These are phyloP conservation scores for Elmis aenea DNA, from an alignment of 2,888 invertebrate species.

Conservation along the genomic window DNA sequence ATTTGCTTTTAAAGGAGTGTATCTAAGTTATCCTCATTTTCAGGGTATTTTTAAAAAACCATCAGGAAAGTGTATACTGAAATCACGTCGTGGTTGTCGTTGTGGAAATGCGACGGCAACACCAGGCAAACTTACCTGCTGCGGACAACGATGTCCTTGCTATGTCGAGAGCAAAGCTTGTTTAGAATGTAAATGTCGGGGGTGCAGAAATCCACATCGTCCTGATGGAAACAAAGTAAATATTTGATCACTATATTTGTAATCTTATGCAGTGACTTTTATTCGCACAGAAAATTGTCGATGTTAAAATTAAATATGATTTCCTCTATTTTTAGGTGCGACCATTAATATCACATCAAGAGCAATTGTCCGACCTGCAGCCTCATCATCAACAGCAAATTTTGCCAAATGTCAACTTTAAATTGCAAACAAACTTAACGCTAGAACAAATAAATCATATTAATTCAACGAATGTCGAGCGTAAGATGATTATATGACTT, in stretches of 20 bases:
- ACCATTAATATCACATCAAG: no score
- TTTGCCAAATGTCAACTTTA: conserved; percentile 33
- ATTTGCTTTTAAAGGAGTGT: neutral
- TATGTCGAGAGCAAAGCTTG: conserved; percentile 89
- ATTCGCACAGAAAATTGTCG: neutral
- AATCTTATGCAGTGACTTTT: conserved; percentile 17
- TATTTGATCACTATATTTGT: conserved; percentile 24
- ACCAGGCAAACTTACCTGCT: conserved; percentile 87
- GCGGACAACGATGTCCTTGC: conserved; percentile 91
- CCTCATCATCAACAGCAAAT: conserved; percentile 13
- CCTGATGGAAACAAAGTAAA: conserved; percentile 79
- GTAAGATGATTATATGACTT: conserved; percentile 13
- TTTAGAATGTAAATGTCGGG: conserved; percentile 84
- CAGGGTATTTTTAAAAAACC: conserved; percentile 52
- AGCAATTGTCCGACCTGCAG: conserved; percentile 32
- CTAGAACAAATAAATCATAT: conserved; percentile 30
- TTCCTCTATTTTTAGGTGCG: no score
- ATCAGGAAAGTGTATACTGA: conserved; percentile 41
- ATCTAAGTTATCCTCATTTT: conserved; percentile 26
- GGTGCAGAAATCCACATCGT: conserved; percentile 87
- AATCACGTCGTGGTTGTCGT: conserved; percentile 71
- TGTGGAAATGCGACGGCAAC: conserved; percentile 88
- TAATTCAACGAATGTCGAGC: conserved; percentile 24
- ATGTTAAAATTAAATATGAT: neutral
- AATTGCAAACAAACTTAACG: conserved; percentile 28